Conservation (phyloP, 2,888 invertebrate species). For the Synergus japonicus region DNA sequence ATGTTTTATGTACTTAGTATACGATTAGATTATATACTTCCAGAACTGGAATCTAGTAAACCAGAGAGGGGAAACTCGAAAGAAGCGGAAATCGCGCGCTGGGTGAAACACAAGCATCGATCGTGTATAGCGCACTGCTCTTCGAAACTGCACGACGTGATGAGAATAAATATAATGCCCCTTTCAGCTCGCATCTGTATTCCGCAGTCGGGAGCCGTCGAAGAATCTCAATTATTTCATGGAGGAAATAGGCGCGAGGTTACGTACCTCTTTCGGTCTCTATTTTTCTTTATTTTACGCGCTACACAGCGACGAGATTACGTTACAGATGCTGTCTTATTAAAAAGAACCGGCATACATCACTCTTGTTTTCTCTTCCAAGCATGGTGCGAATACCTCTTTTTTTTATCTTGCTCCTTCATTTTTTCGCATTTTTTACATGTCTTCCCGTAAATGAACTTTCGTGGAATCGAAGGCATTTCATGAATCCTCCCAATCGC, state of each 20-base stretch:
- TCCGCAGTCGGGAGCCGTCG: constrained; percentile 16
- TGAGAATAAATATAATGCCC: constrained; percentile 37
- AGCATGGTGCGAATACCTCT: constrained; percentile 17
- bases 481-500: constrained; percentile 35
- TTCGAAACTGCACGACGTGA: constrained; percentile 34
- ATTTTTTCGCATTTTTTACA: constrained; percentile 8
- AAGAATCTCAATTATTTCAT: constrained; percentile 41
- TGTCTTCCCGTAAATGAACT: constrained; percentile 32
- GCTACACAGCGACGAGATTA: constrained; percentile 17
- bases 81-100: constrained; percentile 34
- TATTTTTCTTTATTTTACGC: constrained; percentile 21
- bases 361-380: constrained; percentile 39
- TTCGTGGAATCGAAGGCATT: constrained; percentile 38
- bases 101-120: constrained; percentile 35
- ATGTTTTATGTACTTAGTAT: neutral
- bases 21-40: neutral
- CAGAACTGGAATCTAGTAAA: constrained; percentile 22
- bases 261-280: neutral
- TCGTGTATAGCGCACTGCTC: constrained; percentile 9
- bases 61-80: constrained; percentile 1
- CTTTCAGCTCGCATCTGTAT: constrained; percentile 34
- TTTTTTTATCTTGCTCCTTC: neutral
- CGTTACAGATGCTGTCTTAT: constrained; percentile 39
- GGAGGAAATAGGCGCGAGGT: constrained; percentile 22
- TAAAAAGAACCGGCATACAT: constrained; percentile 40